A percentile compares a stretch with the other conserved stretches of the same genome.
These are phyloP conservation scores for Trachythela sp. DNA, from an alignment of 64 coral and sea anemone species.

Conservation along the genomic window DNA sequence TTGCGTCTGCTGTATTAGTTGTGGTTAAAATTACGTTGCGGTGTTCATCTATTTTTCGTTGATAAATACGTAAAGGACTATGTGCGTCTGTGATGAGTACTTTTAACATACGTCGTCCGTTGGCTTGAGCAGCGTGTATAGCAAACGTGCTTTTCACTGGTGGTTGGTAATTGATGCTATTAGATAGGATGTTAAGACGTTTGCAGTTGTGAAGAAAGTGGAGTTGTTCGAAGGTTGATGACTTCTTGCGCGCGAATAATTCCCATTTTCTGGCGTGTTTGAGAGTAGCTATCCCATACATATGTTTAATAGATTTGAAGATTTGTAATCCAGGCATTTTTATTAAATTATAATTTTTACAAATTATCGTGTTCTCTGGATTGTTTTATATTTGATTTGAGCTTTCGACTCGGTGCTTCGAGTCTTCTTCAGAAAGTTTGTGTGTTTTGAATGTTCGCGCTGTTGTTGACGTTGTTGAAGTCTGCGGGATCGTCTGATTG, in stretches of 20 bases:
- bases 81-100: not conserved
- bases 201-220: not conserved
- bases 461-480: too few species aligned
- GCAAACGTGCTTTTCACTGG: not conserved
- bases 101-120: not conserved
- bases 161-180: constrained; percentile 19
- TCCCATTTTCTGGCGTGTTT: not conserved
- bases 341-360: too few species aligned
- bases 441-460: too few species aligned
- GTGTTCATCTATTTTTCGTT: not conserved
- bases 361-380: too few species aligned
- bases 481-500: too few species aligned
- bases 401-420: too few species aligned
- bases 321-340: too few species aligned
- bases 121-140: not conserved
- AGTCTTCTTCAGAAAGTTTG: too few species aligned
- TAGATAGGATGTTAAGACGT: not conserved
- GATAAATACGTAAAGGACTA: not conserved
- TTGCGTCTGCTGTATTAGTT: not conserved
- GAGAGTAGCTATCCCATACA: constrained; percentile 1
- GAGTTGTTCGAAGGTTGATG: not conserved
- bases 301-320: too few species aligned
- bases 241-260: not conserved
- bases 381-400: too few species aligned
- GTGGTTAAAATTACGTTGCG: not conserved